Conservation (phyloP, 2,113 vertebrate species). For the Phocoena sinus region DNA sequence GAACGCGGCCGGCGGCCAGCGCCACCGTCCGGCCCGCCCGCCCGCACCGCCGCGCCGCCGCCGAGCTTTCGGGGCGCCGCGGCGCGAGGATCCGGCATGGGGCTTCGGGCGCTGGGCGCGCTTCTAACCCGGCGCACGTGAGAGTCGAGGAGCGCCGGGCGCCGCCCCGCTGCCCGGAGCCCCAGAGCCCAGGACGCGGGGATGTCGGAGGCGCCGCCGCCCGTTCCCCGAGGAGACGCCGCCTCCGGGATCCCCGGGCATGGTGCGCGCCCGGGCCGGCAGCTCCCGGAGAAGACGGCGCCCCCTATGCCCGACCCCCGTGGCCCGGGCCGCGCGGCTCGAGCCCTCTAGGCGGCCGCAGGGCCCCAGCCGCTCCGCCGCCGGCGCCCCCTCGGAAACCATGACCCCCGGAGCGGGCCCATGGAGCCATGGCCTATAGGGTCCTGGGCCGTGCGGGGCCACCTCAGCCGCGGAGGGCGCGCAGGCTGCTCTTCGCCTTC, state of each 20-base stretch:
- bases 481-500: constrained; percentile 88
- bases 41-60: constrained; percentile 3
- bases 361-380: constrained; percentile 58
- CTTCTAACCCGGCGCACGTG: constrained; percentile 8
- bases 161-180: background rate
- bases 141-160: background rate
- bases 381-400: constrained; percentile 58
- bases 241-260: constrained; percentile 38
- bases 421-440: constrained; percentile 94
- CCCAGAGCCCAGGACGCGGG: background rate
- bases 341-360: constrained; percentile 63
- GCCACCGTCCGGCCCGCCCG: constrained; percentile 53
- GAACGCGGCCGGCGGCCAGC: constrained; percentile 43
- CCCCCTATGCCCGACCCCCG: constrained; percentile 3
- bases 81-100: constrained; percentile 23
- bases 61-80: background rate
- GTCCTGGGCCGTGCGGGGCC: constrained; percentile 84
- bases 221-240: constrained; percentile 18
- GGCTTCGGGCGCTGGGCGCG: constrained; percentile 55
- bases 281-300: constrained; percentile 19
- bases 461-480: constrained; percentile 85
- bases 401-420: constrained; percentile 76
- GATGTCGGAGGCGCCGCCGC: constrained; percentile 26
- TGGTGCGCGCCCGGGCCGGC: constrained; percentile 33
- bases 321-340: constrained; percentile 3